Percentiles rank a stretch among this genome's conserved stretches.
Conservation (phyloP, 2,888 invertebrate genomes). For the Scrobipalpa atriplicella region DNA sequence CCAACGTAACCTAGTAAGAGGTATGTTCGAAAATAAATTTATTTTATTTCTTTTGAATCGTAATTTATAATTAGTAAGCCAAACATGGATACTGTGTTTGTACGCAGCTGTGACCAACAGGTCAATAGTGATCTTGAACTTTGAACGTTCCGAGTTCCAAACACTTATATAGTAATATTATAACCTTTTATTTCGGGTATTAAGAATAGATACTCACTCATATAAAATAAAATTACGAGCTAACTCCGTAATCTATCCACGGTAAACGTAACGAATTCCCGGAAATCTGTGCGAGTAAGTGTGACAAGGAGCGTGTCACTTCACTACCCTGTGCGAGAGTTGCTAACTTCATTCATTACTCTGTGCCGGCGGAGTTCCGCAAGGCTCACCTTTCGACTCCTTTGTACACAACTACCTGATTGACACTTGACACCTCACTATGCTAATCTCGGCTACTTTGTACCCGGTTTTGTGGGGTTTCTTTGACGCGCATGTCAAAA, state of each 20-base stretch:
- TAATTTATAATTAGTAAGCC: too few species aligned
- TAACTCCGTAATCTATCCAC: not conserved
- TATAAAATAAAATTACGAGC: not conserved
- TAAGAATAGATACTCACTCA: too few species aligned
- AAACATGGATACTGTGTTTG: too few species aligned
- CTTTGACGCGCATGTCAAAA: slow-evolving; percentile 3
- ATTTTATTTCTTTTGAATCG: too few species aligned
- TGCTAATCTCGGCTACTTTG: slow-evolving; percentile 4
- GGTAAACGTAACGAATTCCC: not conserved
- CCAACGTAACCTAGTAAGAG: not conserved
- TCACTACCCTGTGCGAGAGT: slow-evolving; percentile 1
- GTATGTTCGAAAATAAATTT: not conserved
- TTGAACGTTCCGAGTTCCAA: too few species aligned
- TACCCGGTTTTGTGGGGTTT: not conserved
- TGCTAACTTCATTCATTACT: slow-evolving; percentile 9
- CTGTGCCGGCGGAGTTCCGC: not conserved
- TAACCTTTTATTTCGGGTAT: too few species aligned
- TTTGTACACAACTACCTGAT: slow-evolving; percentile 6
- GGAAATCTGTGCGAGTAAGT: not conserved
- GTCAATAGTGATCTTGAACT: too few species aligned
- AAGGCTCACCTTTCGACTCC: not conserved
- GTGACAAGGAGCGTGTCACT: not conserved
- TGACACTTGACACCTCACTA: slow-evolving; percentile 11
- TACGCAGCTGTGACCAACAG: too few species aligned
- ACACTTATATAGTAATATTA: too few species aligned